Percentiles rank a stretch among this genome's conserved stretches.
Conservation (phyloP, 2,797 vertebrate genomes). For the Fistularia tabacaria region DNA sequence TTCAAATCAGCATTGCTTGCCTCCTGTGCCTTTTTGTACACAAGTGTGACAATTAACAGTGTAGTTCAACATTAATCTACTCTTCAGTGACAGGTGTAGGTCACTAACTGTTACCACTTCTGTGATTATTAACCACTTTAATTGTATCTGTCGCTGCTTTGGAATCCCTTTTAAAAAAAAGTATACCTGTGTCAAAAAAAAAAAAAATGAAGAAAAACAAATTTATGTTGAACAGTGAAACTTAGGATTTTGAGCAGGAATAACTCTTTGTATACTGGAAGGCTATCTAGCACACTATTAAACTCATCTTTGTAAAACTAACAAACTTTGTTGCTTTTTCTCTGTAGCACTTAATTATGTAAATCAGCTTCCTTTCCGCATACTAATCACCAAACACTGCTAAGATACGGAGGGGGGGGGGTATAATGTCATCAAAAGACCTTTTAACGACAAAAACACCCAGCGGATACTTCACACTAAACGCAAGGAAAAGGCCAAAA, state of each 20-base stretch:
- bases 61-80: constrained; percentile 73
- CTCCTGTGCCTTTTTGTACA: constrained; percentile 74
- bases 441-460: constrained; percentile 1
- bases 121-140: constrained; percentile 78
- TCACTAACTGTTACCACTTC: constrained; percentile 77
- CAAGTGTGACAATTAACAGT: constrained; percentile 70
- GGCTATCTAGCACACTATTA: constrained; percentile 68
- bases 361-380: constrained; percentile 73
- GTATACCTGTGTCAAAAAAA: constrained; percentile 40
- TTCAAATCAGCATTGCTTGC: constrained; percentile 68
- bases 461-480: constrained; percentile 30
- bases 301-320: constrained; percentile 78
- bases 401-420: constrained; percentile 17
- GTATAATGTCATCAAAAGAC: background rate
- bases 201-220: constrained; percentile 27
- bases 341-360: constrained; percentile 77
- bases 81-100: constrained; percentile 66
- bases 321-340: constrained; percentile 82
- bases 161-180: constrained; percentile 43
- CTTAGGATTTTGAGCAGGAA: constrained; percentile 71
- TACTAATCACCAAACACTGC: constrained; percentile 75
- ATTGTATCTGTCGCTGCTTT: constrained; percentile 75
- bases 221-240: constrained; percentile 58
- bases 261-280: constrained; percentile 76
- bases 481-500: constrained; percentile 43